These are phyloP conservation scores for Diogma glabrata DNA, from an alignment of 2,888 invertebrate species.

Conservation along the genomic window DNA sequence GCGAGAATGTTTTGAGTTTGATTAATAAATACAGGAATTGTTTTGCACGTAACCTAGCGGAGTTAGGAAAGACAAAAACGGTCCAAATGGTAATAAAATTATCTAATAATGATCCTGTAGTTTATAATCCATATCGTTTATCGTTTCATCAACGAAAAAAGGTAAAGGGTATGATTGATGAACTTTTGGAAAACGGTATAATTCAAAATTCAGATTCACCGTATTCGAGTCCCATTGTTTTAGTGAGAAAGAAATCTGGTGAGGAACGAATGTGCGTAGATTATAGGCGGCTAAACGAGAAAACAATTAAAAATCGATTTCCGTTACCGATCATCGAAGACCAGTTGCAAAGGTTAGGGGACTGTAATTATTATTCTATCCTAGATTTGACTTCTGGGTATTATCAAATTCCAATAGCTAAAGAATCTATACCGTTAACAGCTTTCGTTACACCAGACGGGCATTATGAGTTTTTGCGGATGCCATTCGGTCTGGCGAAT, in stretches of 20 bases:
- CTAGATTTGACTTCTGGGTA: not conserved
- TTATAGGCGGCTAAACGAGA: not conserved
- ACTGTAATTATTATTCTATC: not conserved
- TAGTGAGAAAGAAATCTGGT: not conserved
- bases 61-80: not conserved
- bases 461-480: not conserved
- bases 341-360: not conserved
- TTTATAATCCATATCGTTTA: not conserved
- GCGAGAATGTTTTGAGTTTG: not conserved
- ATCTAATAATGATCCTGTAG: not conserved
- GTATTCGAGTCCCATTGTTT: not conserved
- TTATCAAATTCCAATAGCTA: not conserved
- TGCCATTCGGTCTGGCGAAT: not conserved
- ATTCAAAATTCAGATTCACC: not conserved
- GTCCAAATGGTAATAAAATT: not conserved
- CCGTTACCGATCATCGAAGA: not conserved
- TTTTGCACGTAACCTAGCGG: not conserved
- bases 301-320: not conserved
- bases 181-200: too few species aligned
- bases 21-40: not conserved
- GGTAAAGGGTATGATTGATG: too few species aligned
- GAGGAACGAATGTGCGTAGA: not conserved
- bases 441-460: not conserved
- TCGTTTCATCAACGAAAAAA: too few species aligned
- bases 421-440: not conserved